Evolutionary conservation across 2,797 vertebrate genomes (phyloP).

Genomic region (Gallinago nigripennis): DNA sequence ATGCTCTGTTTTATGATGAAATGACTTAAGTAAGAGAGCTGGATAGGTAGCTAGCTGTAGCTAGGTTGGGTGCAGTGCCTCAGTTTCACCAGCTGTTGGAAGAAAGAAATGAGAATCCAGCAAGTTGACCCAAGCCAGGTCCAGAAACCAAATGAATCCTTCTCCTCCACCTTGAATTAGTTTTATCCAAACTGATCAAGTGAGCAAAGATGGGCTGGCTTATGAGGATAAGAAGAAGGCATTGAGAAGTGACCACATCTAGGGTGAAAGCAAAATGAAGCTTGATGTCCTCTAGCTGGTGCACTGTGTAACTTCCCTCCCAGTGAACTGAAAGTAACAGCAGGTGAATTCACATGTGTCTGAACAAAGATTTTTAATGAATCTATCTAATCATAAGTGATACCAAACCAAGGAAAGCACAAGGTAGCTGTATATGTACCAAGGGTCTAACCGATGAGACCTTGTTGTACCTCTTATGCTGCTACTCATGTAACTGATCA

Average conservation of each 20-base stretch:
- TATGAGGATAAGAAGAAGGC: not conserved
- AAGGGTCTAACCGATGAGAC: not conserved
- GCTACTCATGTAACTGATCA: not conserved
- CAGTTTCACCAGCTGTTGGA: not conserved
- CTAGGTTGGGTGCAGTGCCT: not conserved
- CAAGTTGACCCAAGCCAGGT: not conserved
- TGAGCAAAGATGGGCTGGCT: not conserved
- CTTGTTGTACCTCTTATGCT: not conserved
- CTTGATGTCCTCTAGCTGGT: not conserved
- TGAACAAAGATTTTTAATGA: not conserved
- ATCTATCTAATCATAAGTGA: not conserved
- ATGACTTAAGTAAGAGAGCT: not conserved
- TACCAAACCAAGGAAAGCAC: not conserved
- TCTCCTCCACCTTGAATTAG: not conserved
- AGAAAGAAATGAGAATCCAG: not conserved
- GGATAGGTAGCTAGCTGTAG: not conserved
- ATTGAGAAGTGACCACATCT: not conserved
- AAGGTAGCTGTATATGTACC: not conserved
- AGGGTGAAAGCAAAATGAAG: not conserved
- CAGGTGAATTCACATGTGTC: not conserved
- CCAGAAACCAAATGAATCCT: not conserved
- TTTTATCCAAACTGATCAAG: not conserved
- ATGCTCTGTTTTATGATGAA: not conserved
- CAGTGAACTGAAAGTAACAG: not conserved
- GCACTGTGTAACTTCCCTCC: not conserved